These are phyloP conservation scores for Ligdia adustata DNA, from an alignment of 2,888 invertebrate species.

Conservation along the genomic window DNA sequence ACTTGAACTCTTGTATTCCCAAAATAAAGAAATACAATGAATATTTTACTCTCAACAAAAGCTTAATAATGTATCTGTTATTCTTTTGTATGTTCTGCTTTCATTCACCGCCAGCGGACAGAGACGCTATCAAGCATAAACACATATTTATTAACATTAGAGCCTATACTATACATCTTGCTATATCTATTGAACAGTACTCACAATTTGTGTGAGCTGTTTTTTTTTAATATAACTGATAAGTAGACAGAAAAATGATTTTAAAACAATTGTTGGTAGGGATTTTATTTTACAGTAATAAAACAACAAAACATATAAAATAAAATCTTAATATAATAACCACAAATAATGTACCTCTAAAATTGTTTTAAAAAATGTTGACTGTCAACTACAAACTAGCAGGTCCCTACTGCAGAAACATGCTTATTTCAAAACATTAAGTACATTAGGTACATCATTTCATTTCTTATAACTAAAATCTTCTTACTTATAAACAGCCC, in stretches of 20 bases:
- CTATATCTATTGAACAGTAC: neutral
- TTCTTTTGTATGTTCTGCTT: slow-evolving; percentile 8
- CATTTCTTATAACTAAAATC: slow-evolving; percentile 44
- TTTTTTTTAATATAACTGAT: neutral
- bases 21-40: no score
- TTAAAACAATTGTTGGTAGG: no score
- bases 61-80: no score
- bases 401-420: slow-evolving; percentile 74
- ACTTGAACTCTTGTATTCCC: no score
- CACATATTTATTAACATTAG: neutral
- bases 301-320: slow-evolving; percentile 22
- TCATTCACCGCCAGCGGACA: neutral
- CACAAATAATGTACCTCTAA: slow-evolving; percentile 76
- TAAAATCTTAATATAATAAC: slow-evolving; percentile 40
- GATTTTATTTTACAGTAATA: no score
- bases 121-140: slow-evolving; percentile 1
- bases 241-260: no score
- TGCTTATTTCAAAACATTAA: slow-evolving; percentile 48
- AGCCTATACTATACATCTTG: neutral
- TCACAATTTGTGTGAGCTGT: neutral
- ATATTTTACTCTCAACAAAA: no score
- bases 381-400: slow-evolving; percentile 61
- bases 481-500: no score
- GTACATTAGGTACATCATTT: slow-evolving; percentile 66
- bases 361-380: slow-evolving; percentile 61